Percentiles rank a stretch among this genome's conserved stretches.
Evolutionary conservation across 2,113 vertebrate genomes (phyloP).

Genomic region (Tetrao urogallus): DNA sequence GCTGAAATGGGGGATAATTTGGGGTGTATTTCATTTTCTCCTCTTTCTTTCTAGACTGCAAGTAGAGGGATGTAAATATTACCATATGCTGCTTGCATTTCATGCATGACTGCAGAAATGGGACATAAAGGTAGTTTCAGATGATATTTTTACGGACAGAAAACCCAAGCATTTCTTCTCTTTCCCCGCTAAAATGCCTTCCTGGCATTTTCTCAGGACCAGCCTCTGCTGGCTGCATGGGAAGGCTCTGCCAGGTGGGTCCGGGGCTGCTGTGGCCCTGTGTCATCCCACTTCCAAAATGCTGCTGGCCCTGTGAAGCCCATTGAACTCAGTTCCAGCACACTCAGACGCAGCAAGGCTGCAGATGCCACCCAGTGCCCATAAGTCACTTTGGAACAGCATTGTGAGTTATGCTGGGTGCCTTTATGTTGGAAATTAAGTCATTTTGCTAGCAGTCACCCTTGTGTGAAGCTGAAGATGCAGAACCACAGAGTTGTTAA

Average conservation of each 20-base stretch:
- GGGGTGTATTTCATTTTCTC: neutral
- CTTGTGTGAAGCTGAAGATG: neutral
- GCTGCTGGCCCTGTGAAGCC: accelerated
- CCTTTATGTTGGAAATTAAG: accelerated
- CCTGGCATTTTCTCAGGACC: neutral
- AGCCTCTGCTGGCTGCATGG: neutral
- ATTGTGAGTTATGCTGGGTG: neutral
- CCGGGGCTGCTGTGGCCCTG: neutral
- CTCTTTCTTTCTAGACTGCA: neutral
- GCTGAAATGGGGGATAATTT: neutral
- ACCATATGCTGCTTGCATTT: neutral
- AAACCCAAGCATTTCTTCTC: neutral
- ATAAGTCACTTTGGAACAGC: accelerated
- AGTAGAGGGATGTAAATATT: neutral
- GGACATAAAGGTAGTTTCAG: neutral
- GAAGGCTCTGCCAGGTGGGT: neutral
- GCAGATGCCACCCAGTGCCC: neutral
- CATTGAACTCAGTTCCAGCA: neutral
- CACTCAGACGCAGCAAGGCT: neutral
- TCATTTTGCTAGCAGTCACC: neutral
- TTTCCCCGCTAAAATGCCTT: neutral
- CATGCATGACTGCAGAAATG: neutral
- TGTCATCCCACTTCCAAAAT: neutral
- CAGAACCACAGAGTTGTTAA: neutral
- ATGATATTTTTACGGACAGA: neutral